phyloP scores from a whole-genome alignment of 1,140 invertebrate species.

The Drosophila jambulina region DNA sequence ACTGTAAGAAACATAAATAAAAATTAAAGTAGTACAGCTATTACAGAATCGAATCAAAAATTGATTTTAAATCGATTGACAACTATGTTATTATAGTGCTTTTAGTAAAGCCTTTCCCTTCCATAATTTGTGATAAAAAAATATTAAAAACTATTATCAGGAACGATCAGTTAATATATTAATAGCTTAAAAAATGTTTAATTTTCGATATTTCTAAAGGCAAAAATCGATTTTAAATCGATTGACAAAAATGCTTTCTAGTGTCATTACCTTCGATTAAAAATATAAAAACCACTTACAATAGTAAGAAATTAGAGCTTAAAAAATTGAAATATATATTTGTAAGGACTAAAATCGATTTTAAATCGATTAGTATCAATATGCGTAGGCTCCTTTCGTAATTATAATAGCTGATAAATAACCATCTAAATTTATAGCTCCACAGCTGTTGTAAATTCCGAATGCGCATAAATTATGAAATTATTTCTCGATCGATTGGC shows the following conservation, averaged over 20 bases:
- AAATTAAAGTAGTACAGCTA: too few species aligned
- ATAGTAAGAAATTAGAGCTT: too few species aligned
- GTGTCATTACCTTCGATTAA: too few species aligned
- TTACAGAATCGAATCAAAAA: neutral
- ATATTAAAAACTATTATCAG: neutral
- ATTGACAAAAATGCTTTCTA: too few species aligned
- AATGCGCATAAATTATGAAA: conserved; percentile 33
- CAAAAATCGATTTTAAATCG: too few species aligned
- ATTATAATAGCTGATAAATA: conserved; percentile 5
- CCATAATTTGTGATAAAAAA: too few species aligned
- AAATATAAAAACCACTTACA: too few species aligned
- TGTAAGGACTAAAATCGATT: too few species aligned
- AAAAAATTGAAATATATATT: too few species aligned
- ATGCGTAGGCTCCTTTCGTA: too few species aligned
- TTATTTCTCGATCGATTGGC: conserved; percentile 6
- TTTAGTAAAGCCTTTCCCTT: too few species aligned
- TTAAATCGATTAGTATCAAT: neutral
- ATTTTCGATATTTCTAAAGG: neutral
- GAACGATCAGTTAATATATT: neutral
- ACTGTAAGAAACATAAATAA: neutral
- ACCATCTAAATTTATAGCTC: neutral
- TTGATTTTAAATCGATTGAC: neutral
- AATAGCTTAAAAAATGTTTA: too few species aligned
- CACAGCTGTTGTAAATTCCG: conserved; percentile 12
- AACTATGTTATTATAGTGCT: neutral